Evolutionary conservation across 2,797 vertebrate genomes (phyloP), one percentile per base, ranked within the genome.

Genomic region (Heterohyrax brucei): DNA sequence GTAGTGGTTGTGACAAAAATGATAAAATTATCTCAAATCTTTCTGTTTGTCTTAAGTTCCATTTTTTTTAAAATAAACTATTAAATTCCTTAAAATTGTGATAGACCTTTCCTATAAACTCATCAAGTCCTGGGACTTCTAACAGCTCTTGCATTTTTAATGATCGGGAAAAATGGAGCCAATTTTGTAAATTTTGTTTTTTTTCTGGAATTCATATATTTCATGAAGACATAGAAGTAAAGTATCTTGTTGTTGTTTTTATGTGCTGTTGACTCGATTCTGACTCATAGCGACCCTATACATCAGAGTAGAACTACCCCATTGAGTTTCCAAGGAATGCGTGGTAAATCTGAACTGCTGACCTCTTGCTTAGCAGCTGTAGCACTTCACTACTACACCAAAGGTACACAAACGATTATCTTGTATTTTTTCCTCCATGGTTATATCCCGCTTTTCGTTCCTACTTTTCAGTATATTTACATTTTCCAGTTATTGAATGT

Each of bases 401-500:
- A 87, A 91, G 18, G 5, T 53, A 61, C 66, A 39, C 28, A 16
- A 92, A 76, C 9, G 59, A 61, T 28, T 64, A 50, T 22, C 14
- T 24, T 53, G 2, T 39, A 24, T 39, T 72, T 89, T 92, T 89
- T 44, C 56, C 10, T 82, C 26, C 53, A 24, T 84, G 50, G 2
- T 80, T 93, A 39, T 93, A 79, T 75, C 53, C 19, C 24, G 24
- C 53, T 87, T 76, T 85, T 79, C 10, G 80, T 46, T 93, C 39
- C 21, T 68, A 89, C 87, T 66, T 92, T 92, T 72, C 22, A 72
- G 18, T 80, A 89, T 39, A 89, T 39, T 86, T 89, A 26, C 12
- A 72, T 64, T 84, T 90, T 92, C 64, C 9, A 92, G 19, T 8
- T 46, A 8, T 44, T 89, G 1, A 16, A 59, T 33, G 4, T 70